Evolutionary conservation across 2,888 invertebrate genomes (phyloP).

Genomic region (Teleogryllus oceanicus): DNA sequence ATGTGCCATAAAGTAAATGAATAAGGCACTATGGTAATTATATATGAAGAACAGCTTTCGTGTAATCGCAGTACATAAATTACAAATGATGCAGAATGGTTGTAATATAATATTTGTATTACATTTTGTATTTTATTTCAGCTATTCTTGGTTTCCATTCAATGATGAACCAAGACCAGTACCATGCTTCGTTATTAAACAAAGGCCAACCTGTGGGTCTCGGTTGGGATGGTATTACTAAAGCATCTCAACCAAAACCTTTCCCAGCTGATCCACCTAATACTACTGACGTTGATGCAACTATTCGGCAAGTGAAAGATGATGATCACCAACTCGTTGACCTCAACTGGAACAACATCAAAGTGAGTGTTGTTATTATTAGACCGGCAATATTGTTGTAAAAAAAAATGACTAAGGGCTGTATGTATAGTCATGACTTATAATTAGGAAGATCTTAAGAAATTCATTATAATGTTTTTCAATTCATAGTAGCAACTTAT

Average conservation of each 20-base stretch:
- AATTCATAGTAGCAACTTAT: too few species aligned
- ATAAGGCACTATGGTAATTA: too few species aligned
- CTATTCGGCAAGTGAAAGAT: slow-evolving; percentile 82
- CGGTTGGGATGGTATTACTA: slow-evolving; percentile 93
- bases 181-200: slow-evolving; percentile 91
- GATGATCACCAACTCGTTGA: slow-evolving; percentile 84
- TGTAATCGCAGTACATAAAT: too few species aligned
- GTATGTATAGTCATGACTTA: too few species aligned
- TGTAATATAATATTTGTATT: not conserved
- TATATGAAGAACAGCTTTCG: too few species aligned
- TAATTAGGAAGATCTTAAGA: too few species aligned
- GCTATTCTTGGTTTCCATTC: slow-evolving; percentile 99
- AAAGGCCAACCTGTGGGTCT: slow-evolving; percentile 86
- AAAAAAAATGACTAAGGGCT: too few species aligned
- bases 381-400: too few species aligned
- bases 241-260: slow-evolving; percentile 86
- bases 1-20: too few species aligned
- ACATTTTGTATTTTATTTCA: slow-evolving; percentile 48
- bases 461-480: too few species aligned
- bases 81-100: too few species aligned
- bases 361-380: slow-evolving; percentile 57
- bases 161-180: slow-evolving; percentile 99
- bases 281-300: slow-evolving; percentile 90
- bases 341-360: slow-evolving; percentile 99
- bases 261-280: slow-evolving; percentile 96